These are phyloP conservation scores for Trichomycterus rosablanca DNA, from an alignment of 2,113 vertebrate genomes.

Conservation along the genomic window DNA sequence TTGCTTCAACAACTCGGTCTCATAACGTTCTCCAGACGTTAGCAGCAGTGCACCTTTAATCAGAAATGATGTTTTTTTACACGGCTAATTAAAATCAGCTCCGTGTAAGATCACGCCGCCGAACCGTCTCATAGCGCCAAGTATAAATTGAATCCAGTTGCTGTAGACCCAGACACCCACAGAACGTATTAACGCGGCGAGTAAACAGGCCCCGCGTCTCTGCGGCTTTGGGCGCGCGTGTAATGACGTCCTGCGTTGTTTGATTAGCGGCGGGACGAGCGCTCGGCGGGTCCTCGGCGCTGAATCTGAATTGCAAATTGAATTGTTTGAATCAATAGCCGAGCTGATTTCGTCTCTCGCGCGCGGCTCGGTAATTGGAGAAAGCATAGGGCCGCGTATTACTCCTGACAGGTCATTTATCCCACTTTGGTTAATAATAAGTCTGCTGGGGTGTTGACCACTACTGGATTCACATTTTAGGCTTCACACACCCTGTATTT, in stretches of 20 bases:
- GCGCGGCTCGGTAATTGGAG: slow-evolving; percentile 74
- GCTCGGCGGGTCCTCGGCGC: neutral
- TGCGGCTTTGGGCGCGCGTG: neutral
- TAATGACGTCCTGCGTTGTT: neutral
- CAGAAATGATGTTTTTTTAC: too few species aligned
- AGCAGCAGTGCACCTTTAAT: too few species aligned
- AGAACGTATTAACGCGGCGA: too few species aligned
- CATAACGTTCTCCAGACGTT: too few species aligned
- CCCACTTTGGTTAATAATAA: slow-evolving; percentile 86
- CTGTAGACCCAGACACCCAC: too few species aligned
- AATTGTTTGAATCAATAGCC: slow-evolving; percentile 41
- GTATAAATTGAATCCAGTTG: too few species aligned
- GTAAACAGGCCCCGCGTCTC: too few species aligned
- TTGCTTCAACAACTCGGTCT: too few species aligned
- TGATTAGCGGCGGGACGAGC: neutral
- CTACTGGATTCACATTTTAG: slow-evolving; percentile 68
- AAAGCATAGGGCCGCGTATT: slow-evolving; percentile 86
- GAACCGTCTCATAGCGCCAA: too few species aligned
- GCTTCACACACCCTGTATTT: neutral
- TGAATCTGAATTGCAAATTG: slow-evolving; percentile 56
- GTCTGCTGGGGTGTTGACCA: slow-evolving; percentile 74
- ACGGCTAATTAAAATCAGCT: too few species aligned
- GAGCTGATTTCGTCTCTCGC: slow-evolving; percentile 55
- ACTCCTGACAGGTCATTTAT: slow-evolving; percentile 89
- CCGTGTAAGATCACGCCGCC: too few species aligned